Conservation (phyloP, 2,888 invertebrate species). For the Lasioglossum figueresi region DNA sequence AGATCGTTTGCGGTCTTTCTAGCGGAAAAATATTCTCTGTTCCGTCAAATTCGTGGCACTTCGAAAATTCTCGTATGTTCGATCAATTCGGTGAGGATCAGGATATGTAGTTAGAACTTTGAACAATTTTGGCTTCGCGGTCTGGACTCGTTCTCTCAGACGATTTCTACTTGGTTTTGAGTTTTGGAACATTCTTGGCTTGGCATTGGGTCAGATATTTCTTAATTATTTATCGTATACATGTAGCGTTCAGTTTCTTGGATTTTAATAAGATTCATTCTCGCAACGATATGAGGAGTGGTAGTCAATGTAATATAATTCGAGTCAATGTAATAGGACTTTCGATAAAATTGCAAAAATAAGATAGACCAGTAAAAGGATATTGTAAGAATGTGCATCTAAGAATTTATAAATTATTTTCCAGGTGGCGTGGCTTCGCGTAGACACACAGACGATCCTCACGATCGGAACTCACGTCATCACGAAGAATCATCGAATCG, state of each 20-base stretch:
- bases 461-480: constrained; percentile 85
- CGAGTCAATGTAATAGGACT: no score
- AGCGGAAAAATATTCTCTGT: background rate
- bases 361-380: background rate
- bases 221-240: background rate
- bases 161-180: background rate
- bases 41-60: background rate
- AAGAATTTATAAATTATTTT: background rate
- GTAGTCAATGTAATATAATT: background rate
- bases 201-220: background rate
- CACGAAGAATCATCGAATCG: constrained; percentile 85
- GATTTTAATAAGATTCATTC: background rate
- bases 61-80: background rate
- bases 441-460: constrained; percentile 85
- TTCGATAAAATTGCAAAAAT: background rate
- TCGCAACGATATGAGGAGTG: background rate
- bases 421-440: constrained; percentile 85
- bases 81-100: no score
- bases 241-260: background rate
- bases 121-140: background rate
- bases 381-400: background rate
- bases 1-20: background rate
- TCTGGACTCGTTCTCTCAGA: background rate
- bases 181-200: background rate
- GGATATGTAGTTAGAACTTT: background rate